These are phyloP conservation scores for Anadara kagoshimensis DNA, from an alignment of 1,140 invertebrate genomes.

Conservation along the genomic window DNA sequence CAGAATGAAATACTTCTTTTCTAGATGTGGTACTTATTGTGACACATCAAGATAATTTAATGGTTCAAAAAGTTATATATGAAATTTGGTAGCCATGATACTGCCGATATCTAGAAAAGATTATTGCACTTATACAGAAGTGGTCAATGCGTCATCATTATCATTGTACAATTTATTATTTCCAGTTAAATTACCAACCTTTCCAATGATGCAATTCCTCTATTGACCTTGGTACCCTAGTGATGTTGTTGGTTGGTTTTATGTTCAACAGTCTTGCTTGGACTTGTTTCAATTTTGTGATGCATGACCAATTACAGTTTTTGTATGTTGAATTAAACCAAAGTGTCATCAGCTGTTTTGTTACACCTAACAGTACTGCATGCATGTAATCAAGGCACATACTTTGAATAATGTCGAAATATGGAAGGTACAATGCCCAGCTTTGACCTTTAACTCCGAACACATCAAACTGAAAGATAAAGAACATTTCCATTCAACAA, in stretches of 20 bases:
- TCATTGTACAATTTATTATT: too few relatives aligned
- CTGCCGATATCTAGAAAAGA: too few relatives aligned
- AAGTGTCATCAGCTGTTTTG: constrained; percentile 13
- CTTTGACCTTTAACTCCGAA: constrained; percentile 9
- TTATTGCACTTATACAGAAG: too few relatives aligned
- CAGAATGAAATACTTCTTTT: too few relatives aligned
- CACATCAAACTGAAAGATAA: background rate
- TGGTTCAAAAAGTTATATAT: too few relatives aligned
- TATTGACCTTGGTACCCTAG: constrained; percentile 10
- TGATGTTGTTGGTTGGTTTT: constrained; percentile 9
- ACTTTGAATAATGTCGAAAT: constrained; percentile 13
- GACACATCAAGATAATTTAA: too few relatives aligned
- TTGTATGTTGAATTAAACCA: constrained; percentile 20
- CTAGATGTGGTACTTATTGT: too few relatives aligned
- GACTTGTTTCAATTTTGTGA: background rate
- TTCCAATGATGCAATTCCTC: constrained; percentile 12
- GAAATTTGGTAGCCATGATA: too few relatives aligned
- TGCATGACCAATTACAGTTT: background rate
- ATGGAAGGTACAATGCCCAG: background rate
- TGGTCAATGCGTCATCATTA: too few relatives aligned
- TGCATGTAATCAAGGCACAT: constrained; percentile 25
- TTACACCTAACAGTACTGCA: constrained; percentile 12
- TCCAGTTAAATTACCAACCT: background rate
- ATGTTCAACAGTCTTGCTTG: background rate
- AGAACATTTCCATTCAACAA: too few relatives aligned